Evolutionary conservation across 2,797 vertebrate genomes (phyloP).

Genomic region (Poecilia picta): DNA sequence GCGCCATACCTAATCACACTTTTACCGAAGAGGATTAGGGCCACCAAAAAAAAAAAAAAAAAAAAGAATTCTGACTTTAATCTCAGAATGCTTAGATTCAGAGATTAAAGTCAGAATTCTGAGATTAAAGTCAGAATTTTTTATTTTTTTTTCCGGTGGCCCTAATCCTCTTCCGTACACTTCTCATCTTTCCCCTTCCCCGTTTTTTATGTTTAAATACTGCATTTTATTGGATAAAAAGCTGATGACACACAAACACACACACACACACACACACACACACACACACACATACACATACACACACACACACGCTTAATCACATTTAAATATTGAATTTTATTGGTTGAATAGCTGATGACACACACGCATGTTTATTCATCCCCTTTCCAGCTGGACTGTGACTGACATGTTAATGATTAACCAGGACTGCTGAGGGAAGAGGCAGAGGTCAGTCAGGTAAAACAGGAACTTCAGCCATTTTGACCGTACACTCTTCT

Average conservation of each 20-base stretch:
- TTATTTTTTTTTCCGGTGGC: too few species aligned
- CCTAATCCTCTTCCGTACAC: too few species aligned
- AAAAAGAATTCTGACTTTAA: too few species aligned
- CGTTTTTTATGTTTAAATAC: not conserved
- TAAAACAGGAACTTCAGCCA: conserved; percentile 60
- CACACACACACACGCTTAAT: conserved; percentile 24
- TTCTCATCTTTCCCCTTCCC: not conserved
- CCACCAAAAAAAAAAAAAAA: too few species aligned
- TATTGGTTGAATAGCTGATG: conserved; percentile 2
- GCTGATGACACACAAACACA: not conserved
- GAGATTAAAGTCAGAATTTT: too few species aligned
- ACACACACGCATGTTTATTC: conserved; percentile 8
- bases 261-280: not conserved
- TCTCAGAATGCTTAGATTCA: too few species aligned
- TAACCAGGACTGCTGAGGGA: conserved; percentile 63
- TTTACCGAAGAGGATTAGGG: too few species aligned
- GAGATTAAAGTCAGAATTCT: too few species aligned
- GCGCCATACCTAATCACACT: too few species aligned
- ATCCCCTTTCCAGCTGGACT: conserved; percentile 15
- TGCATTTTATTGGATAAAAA: too few species aligned
- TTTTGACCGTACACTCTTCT: conserved; percentile 48
- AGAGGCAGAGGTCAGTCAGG: conserved; percentile 58
- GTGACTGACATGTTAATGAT: conserved; percentile 67
- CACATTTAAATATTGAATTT: conserved; percentile 10
- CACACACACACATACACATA: too few species aligned